phyloP scores from a whole-genome alignment of 35 echinoderm and acorn worm genomes.

The Acanthaster planci region DNA sequence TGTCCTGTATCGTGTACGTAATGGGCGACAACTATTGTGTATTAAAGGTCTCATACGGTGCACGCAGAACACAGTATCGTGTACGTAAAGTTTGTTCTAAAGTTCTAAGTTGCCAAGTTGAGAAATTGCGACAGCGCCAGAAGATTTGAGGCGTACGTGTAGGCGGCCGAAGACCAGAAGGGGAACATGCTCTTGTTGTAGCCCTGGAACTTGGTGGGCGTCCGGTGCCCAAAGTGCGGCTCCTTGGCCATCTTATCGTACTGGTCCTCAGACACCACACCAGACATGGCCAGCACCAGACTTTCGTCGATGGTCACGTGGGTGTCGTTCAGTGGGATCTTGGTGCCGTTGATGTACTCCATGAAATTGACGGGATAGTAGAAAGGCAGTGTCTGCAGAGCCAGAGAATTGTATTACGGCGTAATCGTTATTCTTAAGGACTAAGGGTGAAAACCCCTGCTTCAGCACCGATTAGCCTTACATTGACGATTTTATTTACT shows the following conservation, averaged over 20 bases:
- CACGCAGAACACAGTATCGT: too few relatives aligned
- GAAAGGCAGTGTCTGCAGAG: not conserved
- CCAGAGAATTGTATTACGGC: too few relatives aligned
- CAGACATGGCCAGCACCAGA: conserved; percentile 7
- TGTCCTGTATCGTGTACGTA: too few relatives aligned
- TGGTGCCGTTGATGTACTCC: conserved; percentile 28
- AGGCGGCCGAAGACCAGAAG: conserved; percentile 26
- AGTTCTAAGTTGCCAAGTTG: conserved; percentile 10
- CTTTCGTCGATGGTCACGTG: not conserved
- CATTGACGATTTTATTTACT: too few relatives aligned
- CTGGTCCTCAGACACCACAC: conserved; percentile 7
- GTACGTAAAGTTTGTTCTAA: too few relatives aligned
- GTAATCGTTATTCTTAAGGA: too few relatives aligned
- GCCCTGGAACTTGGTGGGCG: conserved; percentile 16
- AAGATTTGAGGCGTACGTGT: conserved; percentile 20
- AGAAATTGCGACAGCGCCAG: conserved; percentile 23
- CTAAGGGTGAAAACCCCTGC: too few relatives aligned
- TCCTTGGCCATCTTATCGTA: not conserved
- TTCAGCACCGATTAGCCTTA: too few relatives aligned
- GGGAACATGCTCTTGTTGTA: conserved; percentile 7
- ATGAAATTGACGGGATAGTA: conserved; percentile 21
- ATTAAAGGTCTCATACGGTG: too few relatives aligned
- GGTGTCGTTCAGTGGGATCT: conserved; percentile 17
- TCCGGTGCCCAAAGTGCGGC: conserved; percentile 20
- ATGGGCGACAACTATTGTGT: too few relatives aligned